Evolutionary conservation across 2,113 vertebrate species (phyloP).

Genomic region (Erythrocebus patas): DNA sequence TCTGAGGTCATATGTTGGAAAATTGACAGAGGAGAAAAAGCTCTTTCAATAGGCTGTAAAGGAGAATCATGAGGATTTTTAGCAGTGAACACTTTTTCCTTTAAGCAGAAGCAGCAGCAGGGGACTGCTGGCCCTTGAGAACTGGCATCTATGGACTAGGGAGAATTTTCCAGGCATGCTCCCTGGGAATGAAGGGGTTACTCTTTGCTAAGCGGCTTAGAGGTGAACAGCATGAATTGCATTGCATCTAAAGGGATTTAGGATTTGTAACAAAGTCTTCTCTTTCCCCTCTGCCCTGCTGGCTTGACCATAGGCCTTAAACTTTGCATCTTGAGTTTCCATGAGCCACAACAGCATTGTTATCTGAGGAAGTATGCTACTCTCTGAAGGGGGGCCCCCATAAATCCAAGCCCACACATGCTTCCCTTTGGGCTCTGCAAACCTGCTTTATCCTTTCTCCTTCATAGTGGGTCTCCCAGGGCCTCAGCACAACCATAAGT

Average conservation of each 20-base stretch:
- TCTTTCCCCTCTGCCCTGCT: constrained; percentile 50
- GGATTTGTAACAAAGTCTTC: background rate
- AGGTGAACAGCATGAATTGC: background rate
- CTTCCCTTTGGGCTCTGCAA: background rate
- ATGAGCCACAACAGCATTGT: background rate
- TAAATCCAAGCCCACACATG: background rate
- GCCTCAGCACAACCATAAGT: constrained; percentile 26
- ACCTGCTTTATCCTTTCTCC: background rate
- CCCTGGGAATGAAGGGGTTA: background rate
- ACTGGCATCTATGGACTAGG: background rate
- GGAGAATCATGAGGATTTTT: background rate
- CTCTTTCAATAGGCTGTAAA: background rate
- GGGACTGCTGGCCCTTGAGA: background rate
- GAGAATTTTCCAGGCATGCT: background rate
- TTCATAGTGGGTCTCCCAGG: background rate
- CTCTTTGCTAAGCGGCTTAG: background rate
- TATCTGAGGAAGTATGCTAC: background rate
- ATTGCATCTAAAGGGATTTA: background rate
- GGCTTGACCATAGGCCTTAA: background rate
- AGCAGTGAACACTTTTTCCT: background rate
- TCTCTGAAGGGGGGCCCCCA: background rate
- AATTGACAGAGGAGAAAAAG: background rate
- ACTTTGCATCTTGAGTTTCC: constrained; percentile 40
- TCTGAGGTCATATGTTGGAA: background rate
- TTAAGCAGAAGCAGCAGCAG: background rate